Evolutionary conservation across 2,888 invertebrate species (phyloP), one percentile per base, ranked within the genome.

Genomic region (Pherbina coryleti): DNA sequence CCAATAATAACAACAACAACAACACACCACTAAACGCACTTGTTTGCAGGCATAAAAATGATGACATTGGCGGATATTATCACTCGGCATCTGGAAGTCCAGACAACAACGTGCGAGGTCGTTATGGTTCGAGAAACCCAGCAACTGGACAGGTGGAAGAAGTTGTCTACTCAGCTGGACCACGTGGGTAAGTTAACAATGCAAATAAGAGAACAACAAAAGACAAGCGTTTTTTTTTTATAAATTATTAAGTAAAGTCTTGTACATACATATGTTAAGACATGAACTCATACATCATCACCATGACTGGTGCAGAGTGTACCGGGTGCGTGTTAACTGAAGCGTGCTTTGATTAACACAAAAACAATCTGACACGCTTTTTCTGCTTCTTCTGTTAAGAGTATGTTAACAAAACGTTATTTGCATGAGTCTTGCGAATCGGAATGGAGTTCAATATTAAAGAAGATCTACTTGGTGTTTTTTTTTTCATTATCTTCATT

Each of bases 111-210:
- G 94, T 94, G 28, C 92, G 93, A 79, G 94, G 94, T 75, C 91
- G 94, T 86, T 94, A 94, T 87, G 95, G 95, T 66, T 92, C 93
- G 79, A 91, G 93, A 84, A 94, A 94, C 88, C 93, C 95, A n/a
- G 92, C 91, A 79, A 93, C 92, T 81, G 94, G 94, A 75, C 91
- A 91, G 70, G 91, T 94, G 72, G 93, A 94, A 84, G 93, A 93
- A 85, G 94, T 93, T 3, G 91, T 93, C 62, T 95, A 95, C 86
- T 93, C 95, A 9, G 94, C 95, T 60, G 95, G 95, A 77, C 93
- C 94, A 80, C 92, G 94, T 88, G 95, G 95, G 90, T 93, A 85
- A 91, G 91, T 85, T 82, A 77, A 67, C 71, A 72, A 64, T 72
- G 77, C 79, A 8, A 76, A 19, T 37, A 37, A 11, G 44, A 7